phyloP scores from a whole-genome alignment of 2,888 invertebrate species.

The Apodemia duryi region DNA sequence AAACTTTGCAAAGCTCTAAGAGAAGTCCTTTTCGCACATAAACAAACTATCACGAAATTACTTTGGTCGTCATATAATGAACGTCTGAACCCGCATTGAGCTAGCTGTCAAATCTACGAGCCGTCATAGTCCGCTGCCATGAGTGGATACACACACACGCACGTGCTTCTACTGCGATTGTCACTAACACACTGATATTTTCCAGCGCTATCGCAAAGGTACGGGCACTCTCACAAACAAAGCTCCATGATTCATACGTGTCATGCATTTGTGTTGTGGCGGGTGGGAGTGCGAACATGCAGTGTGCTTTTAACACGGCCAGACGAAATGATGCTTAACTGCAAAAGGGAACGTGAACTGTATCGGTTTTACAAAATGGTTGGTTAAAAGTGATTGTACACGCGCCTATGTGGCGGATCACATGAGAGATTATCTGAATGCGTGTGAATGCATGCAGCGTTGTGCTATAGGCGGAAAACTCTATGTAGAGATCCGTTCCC shows the following conservation, averaged over 20 bases:
- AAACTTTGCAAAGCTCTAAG: conserved; percentile 25
- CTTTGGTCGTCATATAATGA: conserved; percentile 71
- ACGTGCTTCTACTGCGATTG: conserved; percentile 59
- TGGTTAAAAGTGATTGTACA: conserved; percentile 54
- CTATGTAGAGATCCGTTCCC: conserved; percentile 49
- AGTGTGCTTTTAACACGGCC: conserved; percentile 75
- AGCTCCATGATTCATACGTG: conserved; percentile 65
- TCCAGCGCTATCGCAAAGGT: conserved; percentile 66
- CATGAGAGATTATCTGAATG: conserved; percentile 74
- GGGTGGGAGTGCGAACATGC: conserved; percentile 79
- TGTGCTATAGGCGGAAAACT: conserved; percentile 66
- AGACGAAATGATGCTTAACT: conserved; percentile 74
- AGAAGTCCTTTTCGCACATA: conserved; percentile 47
- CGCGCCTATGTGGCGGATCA: conserved; percentile 69
- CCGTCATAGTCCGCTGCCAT: conserved; percentile 80
- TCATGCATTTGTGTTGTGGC: conserved; percentile 62
- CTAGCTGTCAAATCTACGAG: conserved; percentile 81
- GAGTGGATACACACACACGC: conserved; percentile 70
- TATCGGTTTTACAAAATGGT: conserved; percentile 71
- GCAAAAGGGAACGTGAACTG: conserved; percentile 62
- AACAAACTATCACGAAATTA: conserved; percentile 69
- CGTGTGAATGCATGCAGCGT: conserved; percentile 72
- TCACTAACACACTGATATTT: conserved; percentile 73
- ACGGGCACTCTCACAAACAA: conserved; percentile 58
- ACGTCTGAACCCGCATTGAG: conserved; percentile 80